These are phyloP conservation scores for Aethes cnicana DNA, from an alignment of 2,888 invertebrate genomes.

Conservation along the genomic window DNA sequence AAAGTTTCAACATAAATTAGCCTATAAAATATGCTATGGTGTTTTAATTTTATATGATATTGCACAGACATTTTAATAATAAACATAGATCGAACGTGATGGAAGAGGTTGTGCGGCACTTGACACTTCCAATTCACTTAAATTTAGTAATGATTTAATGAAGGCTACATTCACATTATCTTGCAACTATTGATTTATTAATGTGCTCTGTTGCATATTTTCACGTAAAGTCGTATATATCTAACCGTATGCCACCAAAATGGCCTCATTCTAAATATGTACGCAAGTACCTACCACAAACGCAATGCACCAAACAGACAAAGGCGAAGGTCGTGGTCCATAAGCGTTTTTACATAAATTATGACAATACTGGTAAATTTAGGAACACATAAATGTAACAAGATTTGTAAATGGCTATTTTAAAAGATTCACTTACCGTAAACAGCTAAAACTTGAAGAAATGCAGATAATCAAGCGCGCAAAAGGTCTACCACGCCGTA, in stretches of 20 bases:
- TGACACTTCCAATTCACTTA: conserved; percentile 20
- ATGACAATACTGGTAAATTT: conserved; percentile 12
- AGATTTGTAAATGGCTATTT: conserved; percentile 23
- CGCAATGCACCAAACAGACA: conserved; percentile 83
- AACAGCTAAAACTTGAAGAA: conserved; percentile 71
- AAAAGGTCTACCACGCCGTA: conserved; percentile 81
- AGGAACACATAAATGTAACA: neutral
- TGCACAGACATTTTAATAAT: neutral
- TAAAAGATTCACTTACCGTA: conserved; percentile 66
- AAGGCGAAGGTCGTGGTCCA: conserved; percentile 80
- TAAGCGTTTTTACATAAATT: conserved; percentile 46
- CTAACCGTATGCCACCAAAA: conserved; percentile 35
- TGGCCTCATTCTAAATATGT: conserved; percentile 44
- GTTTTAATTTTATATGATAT: neutral
- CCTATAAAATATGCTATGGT: too few relatives aligned
- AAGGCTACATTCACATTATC: conserved; percentile 1
- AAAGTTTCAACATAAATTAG: too few relatives aligned
- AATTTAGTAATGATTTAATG: conserved; percentile 3
- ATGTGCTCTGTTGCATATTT: neutral
- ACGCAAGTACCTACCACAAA: conserved; percentile 59
- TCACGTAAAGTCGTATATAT: conserved; percentile 1
- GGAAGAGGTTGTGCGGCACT: conserved; percentile 23
- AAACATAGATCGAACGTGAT: neutral
- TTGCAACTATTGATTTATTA: neutral
- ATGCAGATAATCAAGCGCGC: conserved; percentile 69